These are phyloP conservation scores for Lasioglossum malachurum DNA, from an alignment of 2,888 invertebrate genomes.

Conservation along the genomic window DNA sequence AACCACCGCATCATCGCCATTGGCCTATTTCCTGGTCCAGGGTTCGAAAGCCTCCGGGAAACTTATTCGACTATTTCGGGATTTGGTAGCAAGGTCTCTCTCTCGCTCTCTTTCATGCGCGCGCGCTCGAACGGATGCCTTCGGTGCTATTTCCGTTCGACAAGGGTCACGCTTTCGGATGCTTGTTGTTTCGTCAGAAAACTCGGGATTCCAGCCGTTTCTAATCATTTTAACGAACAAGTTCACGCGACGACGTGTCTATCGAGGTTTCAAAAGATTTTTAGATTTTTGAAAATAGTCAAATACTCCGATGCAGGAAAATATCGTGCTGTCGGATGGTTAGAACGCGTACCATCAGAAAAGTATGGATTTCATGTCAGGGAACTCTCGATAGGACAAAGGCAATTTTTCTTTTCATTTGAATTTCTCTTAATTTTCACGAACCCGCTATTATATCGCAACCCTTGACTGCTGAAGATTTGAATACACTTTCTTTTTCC, in stretches of 20 bases:
- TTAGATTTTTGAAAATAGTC: neutral
- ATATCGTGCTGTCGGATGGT: too few species aligned
- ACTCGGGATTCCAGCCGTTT: neutral
- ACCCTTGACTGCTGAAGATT: conserved; percentile 2
- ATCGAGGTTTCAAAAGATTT: neutral
- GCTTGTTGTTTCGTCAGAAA: neutral
- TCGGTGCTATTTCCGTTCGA: conserved; percentile 16
- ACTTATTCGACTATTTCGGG: conserved; percentile 53
- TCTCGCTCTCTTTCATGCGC: neutral
- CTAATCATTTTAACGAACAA: neutral
- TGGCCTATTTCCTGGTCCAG: conserved; percentile 19
- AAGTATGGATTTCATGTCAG: too few species aligned
- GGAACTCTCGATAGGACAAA: too few species aligned
- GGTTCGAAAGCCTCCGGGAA: conserved; percentile 30
- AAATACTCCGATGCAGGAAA: too few species aligned
- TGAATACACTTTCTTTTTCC: neutral
- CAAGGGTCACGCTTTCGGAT: neutral
- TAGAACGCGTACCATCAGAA: too few species aligned
- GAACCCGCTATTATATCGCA: neutral
- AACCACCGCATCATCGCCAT: neutral
- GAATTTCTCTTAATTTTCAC: neutral
- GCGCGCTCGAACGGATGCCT: neutral
- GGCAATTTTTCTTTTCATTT: too few species aligned
- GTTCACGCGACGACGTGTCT: neutral
- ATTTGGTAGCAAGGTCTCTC: conserved; percentile 46